Conservation (phyloP, 2,888 invertebrate species). For the Parasteatoda lunata region DNA sequence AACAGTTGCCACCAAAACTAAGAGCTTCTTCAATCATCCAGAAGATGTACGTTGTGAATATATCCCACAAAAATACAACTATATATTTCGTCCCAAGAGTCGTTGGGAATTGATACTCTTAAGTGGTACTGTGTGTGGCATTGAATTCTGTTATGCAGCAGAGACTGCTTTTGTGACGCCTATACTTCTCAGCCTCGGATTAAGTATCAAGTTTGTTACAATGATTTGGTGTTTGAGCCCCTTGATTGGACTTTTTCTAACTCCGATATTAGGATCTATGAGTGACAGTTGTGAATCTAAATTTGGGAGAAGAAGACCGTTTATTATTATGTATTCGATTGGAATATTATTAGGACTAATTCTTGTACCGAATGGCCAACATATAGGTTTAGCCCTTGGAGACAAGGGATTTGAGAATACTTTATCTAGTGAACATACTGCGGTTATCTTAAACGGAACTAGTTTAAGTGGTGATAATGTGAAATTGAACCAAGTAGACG, state of each 20-base stretch:
- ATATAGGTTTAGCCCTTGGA: constrained; percentile 87
- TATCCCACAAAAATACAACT: constrained; percentile 33
- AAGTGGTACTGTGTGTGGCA: constrained; percentile 96
- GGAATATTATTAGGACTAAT: constrained; percentile 92
- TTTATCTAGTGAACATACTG: constrained; percentile 73
- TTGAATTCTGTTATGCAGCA: constrained; percentile 97
- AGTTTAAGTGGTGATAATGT: background rate
- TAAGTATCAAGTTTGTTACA: constrained; percentile 94
- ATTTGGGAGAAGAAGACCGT: constrained; percentile 91
- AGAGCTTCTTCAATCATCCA: constrained; percentile 38
- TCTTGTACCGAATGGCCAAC: constrained; percentile 93
- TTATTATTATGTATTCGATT: constrained; percentile 89
- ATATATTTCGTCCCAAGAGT: constrained; percentile 62
- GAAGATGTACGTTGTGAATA: constrained; percentile 17
- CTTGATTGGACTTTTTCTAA: constrained; percentile 93
- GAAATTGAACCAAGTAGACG: background rate
- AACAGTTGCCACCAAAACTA: constrained; percentile 12
- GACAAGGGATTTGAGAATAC: constrained; percentile 76
- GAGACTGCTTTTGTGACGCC: constrained; percentile 98
- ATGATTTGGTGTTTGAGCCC: constrained; percentile 96
- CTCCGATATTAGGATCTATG: constrained; percentile 91
- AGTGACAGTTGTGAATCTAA: constrained; percentile 89
- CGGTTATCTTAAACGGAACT: background rate
- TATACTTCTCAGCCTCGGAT: constrained; percentile 90
- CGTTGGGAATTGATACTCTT: constrained; percentile 85